These are phyloP conservation scores for Balearica regulorum DNA, from an alignment of 2,797 vertebrate genomes.

Conservation along the genomic window DNA sequence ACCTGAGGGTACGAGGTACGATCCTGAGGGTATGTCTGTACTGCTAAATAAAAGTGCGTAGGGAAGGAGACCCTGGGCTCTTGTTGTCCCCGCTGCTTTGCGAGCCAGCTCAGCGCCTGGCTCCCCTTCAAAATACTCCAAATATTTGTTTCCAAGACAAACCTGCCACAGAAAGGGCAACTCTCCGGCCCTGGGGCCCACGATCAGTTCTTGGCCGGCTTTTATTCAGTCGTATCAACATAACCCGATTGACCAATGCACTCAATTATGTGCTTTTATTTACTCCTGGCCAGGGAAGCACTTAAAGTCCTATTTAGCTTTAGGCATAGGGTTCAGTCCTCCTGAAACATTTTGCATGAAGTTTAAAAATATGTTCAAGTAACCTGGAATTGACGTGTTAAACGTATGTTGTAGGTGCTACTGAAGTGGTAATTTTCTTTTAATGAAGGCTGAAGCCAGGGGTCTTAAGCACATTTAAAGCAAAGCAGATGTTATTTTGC, in stretches of 20 bases:
- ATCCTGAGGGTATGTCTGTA: neutral
- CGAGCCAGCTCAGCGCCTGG: neutral
- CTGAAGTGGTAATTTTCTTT: neutral
- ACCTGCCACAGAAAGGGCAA: neutral
- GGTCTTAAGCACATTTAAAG: neutral
- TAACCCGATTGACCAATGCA: neutral
- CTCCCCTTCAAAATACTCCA: neutral
- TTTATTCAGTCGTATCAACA: neutral
- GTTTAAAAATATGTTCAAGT: neutral
- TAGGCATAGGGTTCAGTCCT: neutral
- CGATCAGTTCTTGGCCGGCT: neutral
- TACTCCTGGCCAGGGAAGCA: neutral
- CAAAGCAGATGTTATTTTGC: constrained; percentile 33
- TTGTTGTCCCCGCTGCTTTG: rapidly evolving
- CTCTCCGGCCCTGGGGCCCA: neutral
- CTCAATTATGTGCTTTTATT: neutral
- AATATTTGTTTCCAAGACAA: constrained; percentile 44
- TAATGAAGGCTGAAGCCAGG: neutral
- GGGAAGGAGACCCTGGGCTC: neutral
- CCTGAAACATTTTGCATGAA: neutral
- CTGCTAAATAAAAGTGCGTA: neutral
- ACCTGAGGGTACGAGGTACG: neutral
- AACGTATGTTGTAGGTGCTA: neutral
- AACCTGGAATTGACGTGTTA: neutral
- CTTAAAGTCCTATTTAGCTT: neutral